phyloP scores from a whole-genome alignment of 1,140 invertebrate species.

The Tenebrio molitor region DNA sequence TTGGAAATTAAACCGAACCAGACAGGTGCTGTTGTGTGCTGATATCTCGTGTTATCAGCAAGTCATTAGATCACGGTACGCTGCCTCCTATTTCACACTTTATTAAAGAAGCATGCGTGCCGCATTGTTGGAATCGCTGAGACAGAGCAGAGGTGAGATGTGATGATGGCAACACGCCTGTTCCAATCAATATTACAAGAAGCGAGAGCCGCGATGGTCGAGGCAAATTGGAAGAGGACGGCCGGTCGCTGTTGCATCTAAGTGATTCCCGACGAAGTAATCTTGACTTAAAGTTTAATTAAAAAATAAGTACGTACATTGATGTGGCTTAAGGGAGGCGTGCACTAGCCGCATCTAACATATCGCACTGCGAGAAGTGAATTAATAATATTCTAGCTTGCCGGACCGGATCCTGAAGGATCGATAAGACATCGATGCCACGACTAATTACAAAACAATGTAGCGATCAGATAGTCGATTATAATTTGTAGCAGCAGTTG shows the following conservation, averaged over 20 bases:
- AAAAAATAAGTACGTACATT: too few species aligned
- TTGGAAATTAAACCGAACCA: conserved; percentile 49
- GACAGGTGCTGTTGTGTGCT: conserved; percentile 15
- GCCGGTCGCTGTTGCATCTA: neutral
- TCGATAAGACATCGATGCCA: too few species aligned
- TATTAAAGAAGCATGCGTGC: conserved; percentile 52
- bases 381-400: too few species aligned
- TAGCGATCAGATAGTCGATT: too few species aligned
- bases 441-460: too few species aligned
- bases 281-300: too few species aligned
- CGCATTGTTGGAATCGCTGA: conserved; percentile 53
- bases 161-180: conserved; percentile 30
- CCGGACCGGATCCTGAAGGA: too few species aligned
- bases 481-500: too few species aligned
- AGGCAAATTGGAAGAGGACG: conserved; percentile 1
- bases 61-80: conserved; percentile 53
- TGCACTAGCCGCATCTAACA: too few species aligned
- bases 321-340: too few species aligned
- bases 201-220: neutral
- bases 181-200: conserved; percentile 42
- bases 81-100: conserved; percentile 53
- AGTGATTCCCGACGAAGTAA: too few species aligned
- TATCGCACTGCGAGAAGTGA: too few species aligned
- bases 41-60: conserved; percentile 53
- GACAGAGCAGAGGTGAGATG: neutral